A percentile compares a stretch with the other conserved stretches of the same genome.
Evolutionary conservation across 2,888 invertebrate genomes (phyloP).

Genomic region (Clepsis dumicolana): DNA sequence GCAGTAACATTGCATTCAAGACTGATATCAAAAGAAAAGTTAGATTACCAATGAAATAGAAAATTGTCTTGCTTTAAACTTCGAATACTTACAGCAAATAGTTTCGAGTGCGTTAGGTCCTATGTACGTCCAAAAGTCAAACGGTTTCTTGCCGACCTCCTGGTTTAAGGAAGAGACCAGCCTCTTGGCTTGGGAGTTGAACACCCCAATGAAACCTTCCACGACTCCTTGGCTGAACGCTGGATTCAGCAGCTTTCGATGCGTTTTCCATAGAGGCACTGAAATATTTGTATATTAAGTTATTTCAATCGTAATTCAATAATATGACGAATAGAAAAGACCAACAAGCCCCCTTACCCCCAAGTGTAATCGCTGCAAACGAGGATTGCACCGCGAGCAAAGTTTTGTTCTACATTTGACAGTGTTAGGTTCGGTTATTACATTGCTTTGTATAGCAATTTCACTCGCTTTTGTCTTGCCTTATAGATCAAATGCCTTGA

Average conservation of each 20-base stretch:
- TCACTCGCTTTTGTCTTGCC: no score
- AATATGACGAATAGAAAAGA: no score
- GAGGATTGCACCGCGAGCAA: no score
- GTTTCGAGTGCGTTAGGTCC: conserved; percentile 54
- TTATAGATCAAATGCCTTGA: no score
- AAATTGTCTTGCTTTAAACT: neutral
- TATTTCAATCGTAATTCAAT: no score
- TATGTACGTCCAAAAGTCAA: conserved; percentile 53
- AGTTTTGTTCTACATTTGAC: no score
- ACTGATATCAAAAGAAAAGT: no score
- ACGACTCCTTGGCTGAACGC: conserved; percentile 58
- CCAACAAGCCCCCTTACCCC: no score
- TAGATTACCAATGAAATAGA: neutral
- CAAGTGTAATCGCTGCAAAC: no score
- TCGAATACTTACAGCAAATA: conserved; percentile 57
- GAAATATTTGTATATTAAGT: conserved; percentile 44
- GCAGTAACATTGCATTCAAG: no score
- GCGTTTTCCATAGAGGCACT: conserved; percentile 61
- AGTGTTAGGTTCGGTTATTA: no score
- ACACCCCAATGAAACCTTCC: conserved; percentile 53
- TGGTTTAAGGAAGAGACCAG: conserved; percentile 49
- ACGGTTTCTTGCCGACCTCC: conserved; percentile 52
- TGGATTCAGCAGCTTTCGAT: conserved; percentile 59
- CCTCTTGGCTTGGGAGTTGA: conserved; percentile 53
- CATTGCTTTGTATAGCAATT: no score